Evolutionary conservation across 2,113 vertebrate genomes (phyloP).

Genomic region (Hypanus sabinus): DNA sequence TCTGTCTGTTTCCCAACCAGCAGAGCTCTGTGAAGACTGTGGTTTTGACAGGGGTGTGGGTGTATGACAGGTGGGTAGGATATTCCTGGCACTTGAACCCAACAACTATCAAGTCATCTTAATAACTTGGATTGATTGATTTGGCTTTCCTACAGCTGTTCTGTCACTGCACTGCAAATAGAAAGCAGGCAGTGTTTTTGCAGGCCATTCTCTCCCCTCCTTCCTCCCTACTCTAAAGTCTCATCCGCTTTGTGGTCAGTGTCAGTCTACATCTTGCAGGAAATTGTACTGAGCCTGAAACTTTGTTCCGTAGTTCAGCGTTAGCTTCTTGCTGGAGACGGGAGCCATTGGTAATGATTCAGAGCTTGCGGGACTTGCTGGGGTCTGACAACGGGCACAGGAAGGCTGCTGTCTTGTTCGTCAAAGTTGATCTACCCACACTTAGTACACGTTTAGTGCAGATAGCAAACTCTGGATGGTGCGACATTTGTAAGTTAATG

Average conservation of each 20-base stretch:
- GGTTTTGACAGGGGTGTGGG: background rate
- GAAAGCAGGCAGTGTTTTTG: background rate
- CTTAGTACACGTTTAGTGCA: background rate
- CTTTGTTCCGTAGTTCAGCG: background rate
- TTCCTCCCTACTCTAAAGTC: background rate
- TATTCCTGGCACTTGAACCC: background rate
- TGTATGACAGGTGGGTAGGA: background rate
- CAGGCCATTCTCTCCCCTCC: background rate
- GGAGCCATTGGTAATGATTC: background rate
- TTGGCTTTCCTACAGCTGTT: background rate
- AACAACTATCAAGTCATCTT: too few species aligned
- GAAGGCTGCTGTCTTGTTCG: background rate
- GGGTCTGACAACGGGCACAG: background rate
- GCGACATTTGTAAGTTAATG: background rate
- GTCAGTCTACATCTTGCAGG: background rate
- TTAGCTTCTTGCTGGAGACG: background rate
- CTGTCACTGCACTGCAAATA: background rate
- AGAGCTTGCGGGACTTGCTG: background rate
- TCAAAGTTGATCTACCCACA: background rate
- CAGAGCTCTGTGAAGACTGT: background rate
- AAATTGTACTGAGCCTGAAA: background rate
- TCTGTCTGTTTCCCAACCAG: background rate
- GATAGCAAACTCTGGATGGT: background rate
- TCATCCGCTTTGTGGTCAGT: constrained; percentile 18
- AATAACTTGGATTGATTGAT: background rate